Percentiles rank a stretch among this genome's conserved stretches.
phyloP scores from a whole-genome alignment of 2,888 invertebrate species.

The Erynnis tages region DNA sequence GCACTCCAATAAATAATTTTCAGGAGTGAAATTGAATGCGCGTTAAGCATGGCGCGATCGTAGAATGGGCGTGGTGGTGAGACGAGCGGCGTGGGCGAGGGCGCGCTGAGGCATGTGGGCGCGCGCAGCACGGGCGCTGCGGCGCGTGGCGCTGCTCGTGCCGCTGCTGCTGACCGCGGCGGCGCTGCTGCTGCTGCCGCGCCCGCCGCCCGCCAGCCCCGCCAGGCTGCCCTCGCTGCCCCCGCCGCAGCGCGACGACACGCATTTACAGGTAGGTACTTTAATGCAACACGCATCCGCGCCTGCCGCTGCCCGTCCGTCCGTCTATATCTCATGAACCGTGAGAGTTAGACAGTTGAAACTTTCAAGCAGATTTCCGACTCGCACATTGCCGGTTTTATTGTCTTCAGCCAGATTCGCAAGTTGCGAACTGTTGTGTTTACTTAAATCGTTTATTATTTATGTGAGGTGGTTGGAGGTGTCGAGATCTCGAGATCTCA shows the following conservation, averaged over 20 bases:
- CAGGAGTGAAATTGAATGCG: background rate
- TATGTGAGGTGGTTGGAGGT: no score
- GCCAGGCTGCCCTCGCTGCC: constrained; percentile 39
- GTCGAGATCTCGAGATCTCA: no score
- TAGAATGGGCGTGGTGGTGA: constrained; percentile 32
- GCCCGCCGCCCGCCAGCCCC: constrained; percentile 55
- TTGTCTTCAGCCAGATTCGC: no score
- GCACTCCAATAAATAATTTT: no score
- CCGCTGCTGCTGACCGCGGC: constrained; percentile 76
- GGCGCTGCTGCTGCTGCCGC: constrained; percentile 74
- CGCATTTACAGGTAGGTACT: constrained; percentile 43
- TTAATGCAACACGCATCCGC: background rate
- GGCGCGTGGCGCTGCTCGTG: constrained; percentile 73
- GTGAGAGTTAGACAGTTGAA: no score
- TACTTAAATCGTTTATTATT: no score
- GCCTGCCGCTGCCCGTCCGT: no score
- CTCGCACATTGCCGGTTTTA: no score
- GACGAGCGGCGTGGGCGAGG: constrained; percentile 29
- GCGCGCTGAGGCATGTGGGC: constrained; percentile 56
- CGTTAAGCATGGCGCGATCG: constrained; percentile 18
- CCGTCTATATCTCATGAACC: no score
- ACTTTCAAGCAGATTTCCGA: no score
- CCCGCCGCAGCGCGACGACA: constrained; percentile 45
- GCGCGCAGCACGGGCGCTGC: constrained; percentile 64
- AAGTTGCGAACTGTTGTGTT: no score